Conservation (phyloP, 2,797 vertebrate species). For the Oryzias sinensis region DNA sequence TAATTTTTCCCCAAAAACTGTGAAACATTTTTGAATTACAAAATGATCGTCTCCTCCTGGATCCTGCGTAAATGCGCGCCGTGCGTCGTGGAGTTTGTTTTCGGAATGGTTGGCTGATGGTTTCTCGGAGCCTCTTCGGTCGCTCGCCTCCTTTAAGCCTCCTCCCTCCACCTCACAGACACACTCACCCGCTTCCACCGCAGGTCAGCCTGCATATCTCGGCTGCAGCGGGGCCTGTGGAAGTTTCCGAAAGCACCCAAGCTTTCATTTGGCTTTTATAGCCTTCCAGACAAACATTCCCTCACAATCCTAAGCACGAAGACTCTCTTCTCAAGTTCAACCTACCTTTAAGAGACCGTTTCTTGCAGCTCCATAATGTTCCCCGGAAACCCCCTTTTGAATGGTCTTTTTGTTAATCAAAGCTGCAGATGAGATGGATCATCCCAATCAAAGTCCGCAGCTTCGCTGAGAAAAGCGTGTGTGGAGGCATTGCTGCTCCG, state of each 20-base stretch:
- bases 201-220: constrained; percentile 10
- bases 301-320: background rate
- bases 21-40: too few species aligned
- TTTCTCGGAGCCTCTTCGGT: constrained; percentile 11
- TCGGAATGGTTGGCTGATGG: constrained; percentile 33
- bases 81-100: constrained; percentile 14
- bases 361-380: constrained; percentile 2
- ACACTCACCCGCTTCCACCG: constrained; percentile 15
- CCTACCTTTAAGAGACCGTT: constrained; percentile 45
- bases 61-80: background rate
- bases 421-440: background rate
- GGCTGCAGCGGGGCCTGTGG: constrained; percentile 26
- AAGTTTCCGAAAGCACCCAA: constrained; percentile 17
- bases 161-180: constrained; percentile 12
- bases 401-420: constrained; percentile 48
- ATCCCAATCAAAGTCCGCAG: background rate
- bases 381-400: constrained; percentile 23
- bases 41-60: background rate
- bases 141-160: constrained; percentile 15
- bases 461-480: background rate
- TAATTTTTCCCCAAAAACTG: too few species aligned
- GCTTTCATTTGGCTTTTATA: constrained; percentile 16
- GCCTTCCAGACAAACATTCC: constrained; percentile 13
- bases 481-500: constrained; percentile 33
- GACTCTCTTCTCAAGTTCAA: background rate